Evolutionary conservation across 2,888 invertebrate species (phyloP).

Genomic region (Eupeodes latifasciatus): DNA sequence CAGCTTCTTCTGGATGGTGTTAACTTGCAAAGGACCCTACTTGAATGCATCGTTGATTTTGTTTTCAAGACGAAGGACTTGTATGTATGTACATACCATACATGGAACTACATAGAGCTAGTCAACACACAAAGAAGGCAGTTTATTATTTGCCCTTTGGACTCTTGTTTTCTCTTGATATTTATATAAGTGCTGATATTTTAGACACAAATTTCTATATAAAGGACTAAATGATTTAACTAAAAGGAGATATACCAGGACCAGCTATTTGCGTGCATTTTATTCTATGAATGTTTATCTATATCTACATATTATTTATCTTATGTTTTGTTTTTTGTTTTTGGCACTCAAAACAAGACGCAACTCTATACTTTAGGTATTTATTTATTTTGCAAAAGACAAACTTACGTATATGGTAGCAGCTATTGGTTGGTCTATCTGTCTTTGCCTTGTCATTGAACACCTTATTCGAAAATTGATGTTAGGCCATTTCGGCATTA

Average conservation of each 20-base stretch:
- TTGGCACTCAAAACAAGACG: slow-evolving; percentile 1
- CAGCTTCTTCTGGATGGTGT: slow-evolving; percentile 16
- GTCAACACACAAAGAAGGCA: slow-evolving; percentile 13
- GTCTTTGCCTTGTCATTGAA: slow-evolving; percentile 56
- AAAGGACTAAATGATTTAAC: slow-evolving; percentile 30
- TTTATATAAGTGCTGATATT: slow-evolving; percentile 35
- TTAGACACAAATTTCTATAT: slow-evolving; percentile 37
- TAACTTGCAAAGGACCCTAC: slow-evolving; percentile 23
- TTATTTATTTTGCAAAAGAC: not conserved
- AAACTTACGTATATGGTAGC: not conserved
- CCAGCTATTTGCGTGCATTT: not conserved
- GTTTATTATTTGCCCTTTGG: slow-evolving; percentile 3
- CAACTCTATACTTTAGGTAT: not conserved
- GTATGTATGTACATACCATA: too few species aligned
- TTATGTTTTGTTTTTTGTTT: slow-evolving; percentile 28
- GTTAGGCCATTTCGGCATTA: slow-evolving; percentile 70
- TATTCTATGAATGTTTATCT: slow-evolving; percentile 10
- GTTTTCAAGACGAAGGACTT: slow-evolving; percentile 13
- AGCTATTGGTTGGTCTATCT: slow-evolving; percentile 16
- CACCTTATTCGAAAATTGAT: slow-evolving; percentile 72
- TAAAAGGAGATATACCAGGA: not conserved
- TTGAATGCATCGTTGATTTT: slow-evolving; percentile 21
- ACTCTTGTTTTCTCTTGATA: slow-evolving; percentile 1
- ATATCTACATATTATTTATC: slow-evolving; percentile 29
- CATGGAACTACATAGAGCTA: not conserved